Evolutionary conservation across 2,888 invertebrate species (phyloP), one percentile per base, ranked within the genome.

Genomic region (Scaptomyza parva): DNA sequence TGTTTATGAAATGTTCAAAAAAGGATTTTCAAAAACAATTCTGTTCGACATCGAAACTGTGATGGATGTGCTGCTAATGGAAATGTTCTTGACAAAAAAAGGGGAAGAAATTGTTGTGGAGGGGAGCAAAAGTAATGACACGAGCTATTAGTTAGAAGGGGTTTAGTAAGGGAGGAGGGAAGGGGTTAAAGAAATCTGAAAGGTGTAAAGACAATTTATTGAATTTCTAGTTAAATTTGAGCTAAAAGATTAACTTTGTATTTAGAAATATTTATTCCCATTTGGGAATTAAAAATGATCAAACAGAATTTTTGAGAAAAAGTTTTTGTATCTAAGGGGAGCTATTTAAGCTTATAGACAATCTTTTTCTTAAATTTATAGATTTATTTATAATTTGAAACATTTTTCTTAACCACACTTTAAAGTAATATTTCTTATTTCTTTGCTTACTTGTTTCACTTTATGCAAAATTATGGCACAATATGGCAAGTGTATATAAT

Each of bases 1-100:
- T 71, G 75, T 83, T 84, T 81, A 84, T 78, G 81, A 81, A 76
- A 84, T 84, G 40, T 62, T 81, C 55, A 70, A 73, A 73, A 35
- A 47, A 81, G 81, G 85, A 76, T 81, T 81, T 74, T 65, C 39
- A 50, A 62, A 50, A 62, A n/a, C n/a, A n/a, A n/a, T n/a, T 28
- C 14, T 51, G 54, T 63, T 52, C 18, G 2, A 20, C 44, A 43
- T n/a, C n/a, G n/a, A 40, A 60, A 52, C 58, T 57, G 52, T 75
- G 80, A 80, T 77, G 63, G 53, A 78, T 81, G 69, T 59, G 53
- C 40, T 64, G 65, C 44, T 70, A 74, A 74, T 74, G 62, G 50
- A 64, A 48, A 58, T 69, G 53, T 54, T 35, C 12, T 12, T 41
- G 44, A 50, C 53, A 41, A 11, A 8, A 3, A 0, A 8, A 55